Evolutionary conservation across 2,888 invertebrate genomes (phyloP).

Genomic region (Philaethria dido): DNA sequence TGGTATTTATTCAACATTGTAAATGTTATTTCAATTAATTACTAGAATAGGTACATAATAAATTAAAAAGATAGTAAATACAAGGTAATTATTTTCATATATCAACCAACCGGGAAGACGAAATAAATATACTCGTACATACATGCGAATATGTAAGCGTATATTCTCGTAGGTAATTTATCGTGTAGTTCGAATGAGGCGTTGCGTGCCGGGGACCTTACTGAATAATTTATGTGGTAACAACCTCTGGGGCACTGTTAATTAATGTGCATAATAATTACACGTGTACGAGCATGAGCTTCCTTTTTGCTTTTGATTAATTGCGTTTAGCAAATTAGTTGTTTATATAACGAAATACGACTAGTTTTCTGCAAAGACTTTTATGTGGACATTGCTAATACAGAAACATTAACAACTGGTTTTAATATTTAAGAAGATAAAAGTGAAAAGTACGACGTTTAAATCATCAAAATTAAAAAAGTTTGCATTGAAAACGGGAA

Average conservation of each 20-base stretch:
- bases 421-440: too few relatives aligned
- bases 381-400: conserved; percentile 5
- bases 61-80: neutral
- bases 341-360: conserved; percentile 56
- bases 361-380: conserved; percentile 26
- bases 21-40: neutral
- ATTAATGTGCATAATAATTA: conserved; percentile 84
- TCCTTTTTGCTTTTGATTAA: conserved; percentile 82
- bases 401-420: neutral
- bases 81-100: conserved; percentile 6
- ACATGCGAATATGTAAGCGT: conserved; percentile 24
- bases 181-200: conserved; percentile 48
- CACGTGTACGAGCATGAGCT: conserved; percentile 77
- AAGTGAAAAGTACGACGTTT: too few relatives aligned
- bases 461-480: too few relatives aligned
- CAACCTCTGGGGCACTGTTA: conserved; percentile 64
- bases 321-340: conserved; percentile 73
- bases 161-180: conserved; percentile 40
- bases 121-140: conserved; percentile 17
- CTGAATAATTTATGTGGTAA: conserved; percentile 72
- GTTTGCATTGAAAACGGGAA: too few relatives aligned
- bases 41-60: neutral
- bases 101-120: conserved; percentile 17
- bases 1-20: neutral
- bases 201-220: conserved; percentile 66